Percentiles rank a stretch among this genome's conserved stretches.
phyloP scores from a whole-genome alignment of 2,888 invertebrate genomes.

The Drosophila leonis region DNA sequence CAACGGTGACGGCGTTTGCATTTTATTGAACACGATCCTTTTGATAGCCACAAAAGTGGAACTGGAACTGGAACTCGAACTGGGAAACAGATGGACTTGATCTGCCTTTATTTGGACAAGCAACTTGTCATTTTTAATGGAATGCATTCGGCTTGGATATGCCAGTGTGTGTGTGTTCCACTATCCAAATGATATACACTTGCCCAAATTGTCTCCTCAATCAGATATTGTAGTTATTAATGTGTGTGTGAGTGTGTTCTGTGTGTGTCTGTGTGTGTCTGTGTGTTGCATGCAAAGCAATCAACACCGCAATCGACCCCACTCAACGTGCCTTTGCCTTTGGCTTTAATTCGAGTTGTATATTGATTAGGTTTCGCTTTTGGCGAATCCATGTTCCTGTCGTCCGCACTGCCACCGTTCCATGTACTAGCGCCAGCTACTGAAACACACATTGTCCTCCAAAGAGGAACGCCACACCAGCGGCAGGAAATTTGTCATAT shows the following conservation, averaged over 20 bases:
- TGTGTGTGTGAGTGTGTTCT: constrained; percentile 12
- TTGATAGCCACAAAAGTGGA: constrained; percentile 46
- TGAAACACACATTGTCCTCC: constrained; percentile 53
- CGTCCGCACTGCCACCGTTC: constrained; percentile 83
- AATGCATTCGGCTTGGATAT: constrained; percentile 54
- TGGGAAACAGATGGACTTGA: constrained; percentile 52
- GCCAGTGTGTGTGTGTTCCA: constrained; percentile 13
- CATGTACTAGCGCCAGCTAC: constrained; percentile 83
- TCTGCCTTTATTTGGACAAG: constrained; percentile 75
- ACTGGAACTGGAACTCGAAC: constrained; percentile 22
- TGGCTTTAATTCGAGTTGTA: constrained; percentile 65
- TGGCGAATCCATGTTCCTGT: constrained; percentile 82
- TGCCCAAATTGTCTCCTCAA: constrained; percentile 28
- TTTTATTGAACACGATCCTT: constrained; percentile 78
- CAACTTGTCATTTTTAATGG: constrained; percentile 80
- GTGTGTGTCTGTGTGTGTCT: constrained; percentile 2
- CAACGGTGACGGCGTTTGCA: constrained; percentile 63
- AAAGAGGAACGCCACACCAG: constrained; percentile 8
- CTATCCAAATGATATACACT: constrained; percentile 13
- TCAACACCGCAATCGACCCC: constrained; percentile 66
- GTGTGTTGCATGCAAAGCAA: constrained; percentile 61
- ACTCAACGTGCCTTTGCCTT: constrained; percentile 41
- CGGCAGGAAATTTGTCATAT: constrained; percentile 79
- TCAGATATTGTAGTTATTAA: constrained; percentile 47
- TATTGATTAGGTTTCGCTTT: constrained; percentile 81